Conservation (phyloP, 2,888 invertebrate genomes). For the Therioaphis trifolii region DNA sequence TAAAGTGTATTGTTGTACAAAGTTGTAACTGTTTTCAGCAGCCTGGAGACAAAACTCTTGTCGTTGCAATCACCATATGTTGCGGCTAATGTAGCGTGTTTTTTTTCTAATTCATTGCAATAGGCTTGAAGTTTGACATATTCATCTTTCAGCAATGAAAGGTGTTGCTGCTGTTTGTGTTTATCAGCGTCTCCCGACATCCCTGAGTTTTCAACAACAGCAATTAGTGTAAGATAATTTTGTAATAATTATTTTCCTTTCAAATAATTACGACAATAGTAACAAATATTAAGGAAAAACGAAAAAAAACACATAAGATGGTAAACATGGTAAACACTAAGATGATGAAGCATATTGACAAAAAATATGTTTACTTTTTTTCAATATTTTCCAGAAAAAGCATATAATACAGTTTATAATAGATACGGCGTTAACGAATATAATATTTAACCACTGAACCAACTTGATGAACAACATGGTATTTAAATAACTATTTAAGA, state of each 20-base stretch:
- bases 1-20: slow-evolving; percentile 83
- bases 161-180: slow-evolving; percentile 80
- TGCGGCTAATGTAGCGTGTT: slow-evolving; percentile 83
- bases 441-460: too few species aligned
- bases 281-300: not conserved
- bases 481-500: too few species aligned
- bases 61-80: slow-evolving; percentile 75
- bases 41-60: slow-evolving; percentile 85
- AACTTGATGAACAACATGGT: too few species aligned
- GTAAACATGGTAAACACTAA: not conserved
- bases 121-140: slow-evolving; percentile 88
- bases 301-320: not conserved
- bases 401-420: too few species aligned
- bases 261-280: too few species aligned
- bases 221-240: not conserved
- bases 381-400: too few species aligned
- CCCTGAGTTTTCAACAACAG: slow-evolving; percentile 20
- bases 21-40: slow-evolving; percentile 84
- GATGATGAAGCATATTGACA: too few species aligned
- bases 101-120: slow-evolving; percentile 84
- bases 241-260: too few species aligned
- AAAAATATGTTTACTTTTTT: too few species aligned
- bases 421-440: too few species aligned
- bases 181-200: slow-evolving; percentile 68
- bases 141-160: slow-evolving; percentile 86